Conservation (phyloP, 2,888 invertebrate species). For the Thymelicus acteon region DNA sequence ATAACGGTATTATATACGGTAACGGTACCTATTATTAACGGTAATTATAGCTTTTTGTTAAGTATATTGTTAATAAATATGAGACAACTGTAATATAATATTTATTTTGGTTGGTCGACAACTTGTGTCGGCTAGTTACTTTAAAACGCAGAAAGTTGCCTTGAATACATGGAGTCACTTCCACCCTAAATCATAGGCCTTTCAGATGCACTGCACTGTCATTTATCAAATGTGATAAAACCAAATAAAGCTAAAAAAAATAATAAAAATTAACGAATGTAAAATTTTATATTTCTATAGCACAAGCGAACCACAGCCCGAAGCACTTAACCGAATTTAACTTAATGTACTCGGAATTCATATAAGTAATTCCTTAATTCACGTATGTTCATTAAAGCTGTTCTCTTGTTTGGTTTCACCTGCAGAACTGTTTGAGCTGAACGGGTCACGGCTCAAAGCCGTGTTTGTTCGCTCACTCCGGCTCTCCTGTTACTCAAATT, state of each 20-base stretch:
- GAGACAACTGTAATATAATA: no score
- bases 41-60: no score
- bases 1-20: no score
- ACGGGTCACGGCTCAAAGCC: conserved; percentile 35
- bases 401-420: conserved; percentile 40
- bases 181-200: no score
- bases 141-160: no score
- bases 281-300: not conserved
- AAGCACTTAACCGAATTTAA: conserved; percentile 4
- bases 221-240: no score
- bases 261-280: no score
- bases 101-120: not conserved
- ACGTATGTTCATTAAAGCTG: conserved; percentile 50
- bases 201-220: no score
- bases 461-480: conserved; percentile 24
- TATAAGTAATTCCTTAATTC: conserved; percentile 50
- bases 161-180: no score
- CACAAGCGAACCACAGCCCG: not conserved
- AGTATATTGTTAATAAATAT: no score
- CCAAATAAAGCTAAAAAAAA: no score
- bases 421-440: conserved; percentile 48
- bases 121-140: not conserved
- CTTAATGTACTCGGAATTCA: conserved; percentile 16
- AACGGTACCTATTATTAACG: no score
- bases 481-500: conserved; percentile 29